Evolutionary conservation across 2,888 invertebrate species (phyloP).

Genomic region (Hermaeophaga mercurialis): DNA sequence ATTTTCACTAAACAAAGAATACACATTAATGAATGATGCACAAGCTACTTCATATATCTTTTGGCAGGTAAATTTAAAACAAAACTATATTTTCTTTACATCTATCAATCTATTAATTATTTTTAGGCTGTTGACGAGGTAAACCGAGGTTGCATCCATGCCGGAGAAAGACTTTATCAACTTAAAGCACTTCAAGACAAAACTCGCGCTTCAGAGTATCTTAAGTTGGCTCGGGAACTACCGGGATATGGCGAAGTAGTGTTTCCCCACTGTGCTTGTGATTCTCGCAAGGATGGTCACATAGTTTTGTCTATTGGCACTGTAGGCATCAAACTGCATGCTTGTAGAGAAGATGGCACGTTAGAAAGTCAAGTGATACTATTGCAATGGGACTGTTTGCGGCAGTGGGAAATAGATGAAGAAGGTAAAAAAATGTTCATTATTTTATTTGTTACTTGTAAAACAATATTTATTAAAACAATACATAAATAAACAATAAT

Average conservation of each 20-base stretch:
- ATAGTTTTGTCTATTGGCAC: constrained; percentile 66
- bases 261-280: constrained; percentile 94
- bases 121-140: constrained; percentile 88
- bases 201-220: constrained; percentile 83
- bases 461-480: no score
- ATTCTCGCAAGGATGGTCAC: constrained; percentile 87
- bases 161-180: constrained; percentile 92
- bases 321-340: constrained; percentile 75
- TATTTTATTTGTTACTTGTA: no score
- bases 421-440: constrained; percentile 62
- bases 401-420: constrained; percentile 88
- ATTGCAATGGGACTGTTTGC: constrained; percentile 82
- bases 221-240: constrained; percentile 80
- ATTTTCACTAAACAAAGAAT: constrained; percentile 73
- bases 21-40: constrained; percentile 68
- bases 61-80: constrained; percentile 70
- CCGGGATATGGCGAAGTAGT: constrained; percentile 93
- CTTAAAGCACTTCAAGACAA: constrained; percentile 94
- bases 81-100: neutral
- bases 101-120: constrained; percentile 35
- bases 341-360: constrained; percentile 82
- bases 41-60: constrained; percentile 85
- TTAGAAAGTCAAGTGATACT: constrained; percentile 77
- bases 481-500: no score
- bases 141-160: constrained; percentile 88